A percentile compares a stretch with the other conserved stretches of the same genome.
Conservation (phyloP, 2,113 vertebrate species). For the Microcebus lehilahytsara region DNA sequence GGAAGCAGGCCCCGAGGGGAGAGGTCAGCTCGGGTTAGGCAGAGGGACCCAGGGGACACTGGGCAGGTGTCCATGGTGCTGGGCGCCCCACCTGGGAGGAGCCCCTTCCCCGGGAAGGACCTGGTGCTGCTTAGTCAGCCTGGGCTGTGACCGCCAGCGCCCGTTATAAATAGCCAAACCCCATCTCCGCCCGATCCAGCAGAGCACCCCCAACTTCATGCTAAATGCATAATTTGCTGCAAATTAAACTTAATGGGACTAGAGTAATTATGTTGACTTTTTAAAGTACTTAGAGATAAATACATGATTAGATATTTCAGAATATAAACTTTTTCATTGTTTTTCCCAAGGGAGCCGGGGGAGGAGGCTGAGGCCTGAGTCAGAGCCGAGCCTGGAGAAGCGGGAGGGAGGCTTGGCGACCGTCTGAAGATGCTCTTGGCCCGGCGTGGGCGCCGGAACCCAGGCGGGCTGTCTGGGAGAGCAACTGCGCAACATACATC, state of each 20-base stretch:
- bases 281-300: conserved; percentile 85
- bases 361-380: not conserved
- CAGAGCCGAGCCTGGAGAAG: not conserved
- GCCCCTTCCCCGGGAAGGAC: not conserved
- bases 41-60: not conserved
- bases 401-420: not conserved
- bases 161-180: conserved; percentile 72
- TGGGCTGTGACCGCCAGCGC: fast-evolving
- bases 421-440: not conserved
- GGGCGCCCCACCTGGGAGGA: not conserved
- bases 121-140: not conserved
- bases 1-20: fast-evolving
- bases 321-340: conserved; percentile 54
- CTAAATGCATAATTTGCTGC: conserved; percentile 84
- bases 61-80: fast-evolving
- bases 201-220: conserved; percentile 76
- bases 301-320: conserved; percentile 81
- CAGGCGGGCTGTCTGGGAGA: not conserved
- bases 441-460: fast-evolving
- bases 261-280: conserved; percentile 86
- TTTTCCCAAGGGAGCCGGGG: not conserved
- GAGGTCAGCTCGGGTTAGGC: fast-evolving
- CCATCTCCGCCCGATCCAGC: conserved; percentile 71
- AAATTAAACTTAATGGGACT: conserved; percentile 86
- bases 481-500: not conserved